Evolutionary conservation across 2,797 vertebrate genomes (phyloP).

Genomic region (Lindbergichthys nudifrons): DNA sequence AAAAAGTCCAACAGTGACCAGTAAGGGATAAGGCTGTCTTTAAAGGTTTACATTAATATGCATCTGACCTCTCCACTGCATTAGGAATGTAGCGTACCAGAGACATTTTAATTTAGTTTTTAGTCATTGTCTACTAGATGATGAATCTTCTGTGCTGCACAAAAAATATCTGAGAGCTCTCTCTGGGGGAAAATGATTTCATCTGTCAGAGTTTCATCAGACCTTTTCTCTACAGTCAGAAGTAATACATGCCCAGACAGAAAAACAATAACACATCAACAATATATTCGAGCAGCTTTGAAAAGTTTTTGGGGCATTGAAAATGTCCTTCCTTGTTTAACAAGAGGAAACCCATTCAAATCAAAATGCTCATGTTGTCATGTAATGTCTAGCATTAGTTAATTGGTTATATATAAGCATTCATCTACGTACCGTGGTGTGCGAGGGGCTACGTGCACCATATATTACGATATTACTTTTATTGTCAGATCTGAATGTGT

Average conservation of each 20-base stretch:
- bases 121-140: slow-evolving; percentile 1
- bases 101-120: slow-evolving; percentile 18
- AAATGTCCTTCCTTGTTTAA: background rate
- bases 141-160: slow-evolving; percentile 6
- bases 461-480: too few relatives aligned
- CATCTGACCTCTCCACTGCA: background rate
- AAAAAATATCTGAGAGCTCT: background rate
- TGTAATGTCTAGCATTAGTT: background rate
- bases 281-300: background rate
- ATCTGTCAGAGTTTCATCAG: slow-evolving; percentile 3
- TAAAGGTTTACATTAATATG: background rate
- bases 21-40: slow-evolving; percentile 16
- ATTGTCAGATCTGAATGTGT: too few relatives aligned
- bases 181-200: background rate
- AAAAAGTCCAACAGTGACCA: slow-evolving; percentile 4
- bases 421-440: background rate
- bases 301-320: background rate
- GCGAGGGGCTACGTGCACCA: background rate
- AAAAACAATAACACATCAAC: background rate
- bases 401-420: background rate
- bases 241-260: background rate
- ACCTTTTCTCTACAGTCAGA: background rate
- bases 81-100: background rate
- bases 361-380: background rate
- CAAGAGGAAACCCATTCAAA: background rate